Evolutionary conservation across 2,888 invertebrate genomes (phyloP), one percentile per base, ranked within the genome.

Genomic region (Theretra japonica): DNA sequence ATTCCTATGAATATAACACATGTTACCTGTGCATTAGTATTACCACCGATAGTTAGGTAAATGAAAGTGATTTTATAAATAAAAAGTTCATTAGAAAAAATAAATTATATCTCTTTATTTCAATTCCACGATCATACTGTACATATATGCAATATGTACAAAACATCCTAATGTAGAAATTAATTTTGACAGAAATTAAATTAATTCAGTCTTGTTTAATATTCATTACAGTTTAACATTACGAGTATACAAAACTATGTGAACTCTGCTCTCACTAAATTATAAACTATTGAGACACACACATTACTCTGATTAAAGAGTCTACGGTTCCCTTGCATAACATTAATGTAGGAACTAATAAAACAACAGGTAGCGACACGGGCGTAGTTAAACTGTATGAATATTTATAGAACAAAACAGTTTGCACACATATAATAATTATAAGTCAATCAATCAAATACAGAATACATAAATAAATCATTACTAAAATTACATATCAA

Each of bases 191-290:
- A 85, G 80, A 86, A 82, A 86, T 88, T 88, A 88, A 87, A 89
- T 88, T 86, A 89, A 89, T 87, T 94, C 94, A 94, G 94, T 93
- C 94, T 94, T 93, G 83, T 88, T 87, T 84, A 77, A 87, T 88
- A 90, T 91, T 90, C 88, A 83, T 83, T 90, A 91, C 90, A 91
- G 89, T 92, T 91, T 87, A 91, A 91, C 87, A 82, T 77, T 80
- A 77, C 68, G 58, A 50, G 33, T 69, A 48, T 21, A 33, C 41
- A 33, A 23, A 48, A 21, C 17, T 23, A 48, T 23, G 21, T 17
- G 17, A n/a, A 53, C n/a, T n/a, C 19, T 19, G 50, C 19, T 53
- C 19, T 53, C 50, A 53, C 50, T 53, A 53, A 53, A n/a, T 53
- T 41, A 41, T 41, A 53, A 53, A 53, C 53, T 53, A 53, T n/a